Percentiles rank a stretch among this genome's conserved stretches.
Evolutionary conservation across 2,797 vertebrate genomes (phyloP).

Genomic region (Fistularia commersonii): DNA sequence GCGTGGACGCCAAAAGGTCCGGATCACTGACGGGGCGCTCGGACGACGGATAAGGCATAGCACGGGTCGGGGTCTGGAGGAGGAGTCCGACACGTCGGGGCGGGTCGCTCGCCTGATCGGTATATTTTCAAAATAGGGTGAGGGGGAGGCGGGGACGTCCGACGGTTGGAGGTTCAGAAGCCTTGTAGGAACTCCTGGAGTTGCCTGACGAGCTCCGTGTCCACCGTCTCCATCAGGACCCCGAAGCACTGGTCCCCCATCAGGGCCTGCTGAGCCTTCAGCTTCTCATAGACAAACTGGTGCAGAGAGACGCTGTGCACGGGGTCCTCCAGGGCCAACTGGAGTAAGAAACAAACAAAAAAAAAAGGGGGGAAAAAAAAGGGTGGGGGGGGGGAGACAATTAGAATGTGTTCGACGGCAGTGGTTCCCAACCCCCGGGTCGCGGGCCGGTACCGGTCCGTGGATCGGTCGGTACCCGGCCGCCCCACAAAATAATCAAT

Average conservation of each 20-base stretch:
- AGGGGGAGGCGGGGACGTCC: slow-evolving; percentile 32
- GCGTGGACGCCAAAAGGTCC: no score
- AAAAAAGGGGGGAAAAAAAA: neutral
- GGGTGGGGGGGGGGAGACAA: neutral
- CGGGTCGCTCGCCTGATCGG: slow-evolving; percentile 25
- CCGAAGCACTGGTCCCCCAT: slow-evolving; percentile 90
- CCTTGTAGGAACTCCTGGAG: slow-evolving; percentile 92
- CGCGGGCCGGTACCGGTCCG: no score
- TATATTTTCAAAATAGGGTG: slow-evolving; percentile 25
- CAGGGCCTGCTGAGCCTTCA: slow-evolving; percentile 91
- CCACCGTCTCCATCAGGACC: slow-evolving; percentile 93
- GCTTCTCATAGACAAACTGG: slow-evolving; percentile 93
- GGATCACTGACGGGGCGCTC: no score
- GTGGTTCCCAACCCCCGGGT: no score
- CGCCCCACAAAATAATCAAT: no score
- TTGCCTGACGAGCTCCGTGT: slow-evolving; percentile 91
- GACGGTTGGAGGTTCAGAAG: slow-evolving; percentile 67
- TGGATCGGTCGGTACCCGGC: no score
- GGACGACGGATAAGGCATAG: slow-evolving; percentile 70
- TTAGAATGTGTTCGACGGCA: neutral
- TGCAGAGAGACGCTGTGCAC: slow-evolving; percentile 94
- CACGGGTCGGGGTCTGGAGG: slow-evolving; percentile 41
- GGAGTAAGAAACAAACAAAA: slow-evolving; percentile 26
- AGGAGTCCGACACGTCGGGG: slow-evolving; percentile 28
- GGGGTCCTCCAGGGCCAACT: slow-evolving; percentile 93